Evolutionary conservation across 2,113 vertebrate genomes (phyloP).

Genomic region (Thalassoma bifasciatum): DNA sequence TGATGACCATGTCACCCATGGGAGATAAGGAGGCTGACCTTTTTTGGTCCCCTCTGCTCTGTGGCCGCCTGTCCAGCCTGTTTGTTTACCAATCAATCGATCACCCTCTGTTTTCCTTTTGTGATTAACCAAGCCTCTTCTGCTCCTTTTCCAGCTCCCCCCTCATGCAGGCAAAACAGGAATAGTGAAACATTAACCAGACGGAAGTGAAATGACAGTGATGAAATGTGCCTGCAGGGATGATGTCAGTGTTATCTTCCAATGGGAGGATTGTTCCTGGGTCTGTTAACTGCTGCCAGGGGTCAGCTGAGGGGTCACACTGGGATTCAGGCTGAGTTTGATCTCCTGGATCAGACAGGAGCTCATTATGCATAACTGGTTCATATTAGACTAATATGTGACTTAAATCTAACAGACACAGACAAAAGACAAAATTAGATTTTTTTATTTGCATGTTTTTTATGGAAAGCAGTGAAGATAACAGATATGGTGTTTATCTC

Average conservation of each 20-base stretch:
- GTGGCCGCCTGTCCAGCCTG: slow-evolving; percentile 38
- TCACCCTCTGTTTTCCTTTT: slow-evolving; percentile 75
- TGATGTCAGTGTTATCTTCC: slow-evolving; percentile 75
- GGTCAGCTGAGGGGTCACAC: slow-evolving; percentile 78
- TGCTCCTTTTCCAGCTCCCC: slow-evolving; percentile 45
- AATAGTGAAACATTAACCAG: slow-evolving; percentile 83
- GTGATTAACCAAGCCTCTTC: slow-evolving; percentile 73
- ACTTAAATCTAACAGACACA: slow-evolving; percentile 17
- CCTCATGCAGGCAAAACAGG: slow-evolving; percentile 44
- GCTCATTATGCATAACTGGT: slow-evolving; percentile 73
- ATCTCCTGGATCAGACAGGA: slow-evolving; percentile 52
- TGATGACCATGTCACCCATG: slow-evolving; percentile 68
- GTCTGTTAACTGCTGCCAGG: slow-evolving; percentile 73
- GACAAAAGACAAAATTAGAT: background rate
- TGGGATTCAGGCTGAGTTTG: slow-evolving; percentile 51
- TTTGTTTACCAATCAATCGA: slow-evolving; percentile 80
- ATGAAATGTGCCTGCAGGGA: slow-evolving; percentile 79
- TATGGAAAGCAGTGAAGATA: slow-evolving; percentile 65
- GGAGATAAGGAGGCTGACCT: slow-evolving; percentile 61
- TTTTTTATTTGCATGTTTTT: no score
- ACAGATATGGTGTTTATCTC: slow-evolving; percentile 74
- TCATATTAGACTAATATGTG: slow-evolving; percentile 52
- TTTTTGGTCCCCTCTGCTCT: slow-evolving; percentile 44
- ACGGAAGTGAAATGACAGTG: slow-evolving; percentile 73
- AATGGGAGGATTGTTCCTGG: slow-evolving; percentile 76